Evolutionary conservation across 2,797 vertebrate species (phyloP).

Genomic region (Pteropus rufus): DNA sequence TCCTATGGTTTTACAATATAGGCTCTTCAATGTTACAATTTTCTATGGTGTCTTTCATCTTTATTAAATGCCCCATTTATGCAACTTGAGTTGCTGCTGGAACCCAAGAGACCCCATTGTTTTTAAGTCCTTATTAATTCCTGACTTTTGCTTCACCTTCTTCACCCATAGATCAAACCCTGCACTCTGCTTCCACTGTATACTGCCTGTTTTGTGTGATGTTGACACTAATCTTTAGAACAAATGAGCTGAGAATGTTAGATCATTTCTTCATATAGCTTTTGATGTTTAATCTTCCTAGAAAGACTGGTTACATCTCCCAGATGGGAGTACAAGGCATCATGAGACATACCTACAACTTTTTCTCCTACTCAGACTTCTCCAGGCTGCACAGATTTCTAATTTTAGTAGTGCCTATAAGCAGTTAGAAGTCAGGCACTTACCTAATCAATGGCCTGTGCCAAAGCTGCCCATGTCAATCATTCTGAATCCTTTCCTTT

Average conservation of each 20-base stretch:
- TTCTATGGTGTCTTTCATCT: constrained; percentile 59
- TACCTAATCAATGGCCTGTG: not conserved
- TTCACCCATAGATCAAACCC: constrained; percentile 16
- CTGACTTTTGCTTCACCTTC: constrained; percentile 57
- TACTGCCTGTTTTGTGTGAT: not conserved
- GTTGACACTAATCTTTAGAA: constrained; percentile 29
- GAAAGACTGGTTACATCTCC: not conserved
- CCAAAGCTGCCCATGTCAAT: not conserved
- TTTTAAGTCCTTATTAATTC: constrained; percentile 51
- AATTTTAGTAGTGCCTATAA: not conserved
- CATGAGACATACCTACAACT: not conserved
- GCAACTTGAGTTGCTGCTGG: constrained; percentile 41
- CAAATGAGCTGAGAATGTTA: constrained; percentile 23
- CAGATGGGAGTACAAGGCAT: not conserved
- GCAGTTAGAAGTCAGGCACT: not conserved
- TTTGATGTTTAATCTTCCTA: constrained; percentile 19
- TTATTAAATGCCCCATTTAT: constrained; percentile 52
- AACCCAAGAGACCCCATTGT: constrained; percentile 61
- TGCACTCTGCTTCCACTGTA: constrained; percentile 19
- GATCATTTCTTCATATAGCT: not conserved
- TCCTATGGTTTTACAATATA: constrained; percentile 33
- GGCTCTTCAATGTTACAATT: constrained; percentile 35
- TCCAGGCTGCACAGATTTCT: not conserved
- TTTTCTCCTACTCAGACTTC: not conserved
- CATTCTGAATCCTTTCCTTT: constrained; percentile 34